These are phyloP conservation scores for Misgurnus mizolepis DNA, from an alignment of 2,113 vertebrate genomes.

Conservation along the genomic window DNA sequence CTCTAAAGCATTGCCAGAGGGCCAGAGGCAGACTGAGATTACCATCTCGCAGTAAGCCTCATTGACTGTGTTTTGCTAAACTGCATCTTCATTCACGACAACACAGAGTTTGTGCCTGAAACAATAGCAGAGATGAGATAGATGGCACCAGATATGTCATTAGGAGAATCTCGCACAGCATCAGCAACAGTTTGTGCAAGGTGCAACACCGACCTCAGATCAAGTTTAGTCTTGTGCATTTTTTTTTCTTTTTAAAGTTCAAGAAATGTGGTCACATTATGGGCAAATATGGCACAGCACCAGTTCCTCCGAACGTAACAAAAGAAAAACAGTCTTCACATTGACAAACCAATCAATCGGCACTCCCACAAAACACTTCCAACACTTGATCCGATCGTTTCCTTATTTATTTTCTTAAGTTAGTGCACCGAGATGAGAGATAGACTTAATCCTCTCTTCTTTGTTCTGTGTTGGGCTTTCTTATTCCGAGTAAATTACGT, in stretches of 20 bases:
- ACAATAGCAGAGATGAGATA: constrained; percentile 28
- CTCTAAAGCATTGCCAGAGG: constrained; percentile 55
- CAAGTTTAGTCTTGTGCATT: too few species aligned
- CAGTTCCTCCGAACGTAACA: constrained; percentile 58
- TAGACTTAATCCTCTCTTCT: constrained; percentile 47
- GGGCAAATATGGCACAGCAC: constrained; percentile 58
- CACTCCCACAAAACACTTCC: constrained; percentile 55
- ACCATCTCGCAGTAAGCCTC: constrained; percentile 52
- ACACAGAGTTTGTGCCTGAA: constrained; percentile 31
- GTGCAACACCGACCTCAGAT: background rate
- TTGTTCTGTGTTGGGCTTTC: constrained; percentile 53
- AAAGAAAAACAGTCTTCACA: constrained; percentile 54
- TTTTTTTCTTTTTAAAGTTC: constrained; percentile 66
- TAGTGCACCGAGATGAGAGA: constrained; percentile 52
- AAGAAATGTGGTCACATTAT: constrained; percentile 69
- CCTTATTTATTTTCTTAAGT: constrained; percentile 61
- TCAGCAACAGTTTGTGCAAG: background rate
- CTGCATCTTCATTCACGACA: constrained; percentile 45
- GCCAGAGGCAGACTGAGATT: constrained; percentile 54
- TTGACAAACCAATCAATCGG: constrained; percentile 59
- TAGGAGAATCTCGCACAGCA: background rate
- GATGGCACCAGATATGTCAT: constrained; percentile 6
- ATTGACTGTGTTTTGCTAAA: constrained; percentile 52
- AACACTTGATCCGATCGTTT: constrained; percentile 38
- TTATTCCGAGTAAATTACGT: constrained; percentile 64